Conservation (phyloP, 2,888 invertebrate genomes). For the Leptura quadrifasciata region DNA sequence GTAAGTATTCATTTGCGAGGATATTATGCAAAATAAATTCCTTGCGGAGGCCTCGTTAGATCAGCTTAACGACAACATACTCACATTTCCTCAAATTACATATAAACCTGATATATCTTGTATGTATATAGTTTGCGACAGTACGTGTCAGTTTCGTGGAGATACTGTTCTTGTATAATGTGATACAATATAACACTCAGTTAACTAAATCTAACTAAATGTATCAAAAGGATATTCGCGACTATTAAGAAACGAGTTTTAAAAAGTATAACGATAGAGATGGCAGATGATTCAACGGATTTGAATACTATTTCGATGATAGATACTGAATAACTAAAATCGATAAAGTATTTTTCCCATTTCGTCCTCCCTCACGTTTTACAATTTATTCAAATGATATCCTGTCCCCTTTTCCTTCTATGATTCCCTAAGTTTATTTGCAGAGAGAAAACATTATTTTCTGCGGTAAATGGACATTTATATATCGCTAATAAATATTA, state of each 20-base stretch:
- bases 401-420: neutral
- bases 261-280: no score
- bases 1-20: slow-evolving; percentile 2
- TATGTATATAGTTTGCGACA: neutral
- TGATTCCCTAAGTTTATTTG: neutral
- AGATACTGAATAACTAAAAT: neutral
- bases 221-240: no score
- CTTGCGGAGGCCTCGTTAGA: neutral
- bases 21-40: neutral
- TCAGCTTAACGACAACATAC: slow-evolving; percentile 4
- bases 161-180: neutral
- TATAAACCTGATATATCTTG: neutral
- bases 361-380: neutral
- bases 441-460: neutral
- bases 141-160: neutral
- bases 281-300: no score
- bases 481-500: neutral
- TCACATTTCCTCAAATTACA: slow-evolving; percentile 7
- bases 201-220: neutral
- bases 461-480: neutral
- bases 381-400: neutral
- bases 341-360: neutral
- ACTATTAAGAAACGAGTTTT: no score
- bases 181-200: neutral
- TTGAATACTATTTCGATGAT: neutral